Evolutionary conservation across 2,797 vertebrate species (phyloP).

Genomic region (Rousettus madagascariensis): DNA sequence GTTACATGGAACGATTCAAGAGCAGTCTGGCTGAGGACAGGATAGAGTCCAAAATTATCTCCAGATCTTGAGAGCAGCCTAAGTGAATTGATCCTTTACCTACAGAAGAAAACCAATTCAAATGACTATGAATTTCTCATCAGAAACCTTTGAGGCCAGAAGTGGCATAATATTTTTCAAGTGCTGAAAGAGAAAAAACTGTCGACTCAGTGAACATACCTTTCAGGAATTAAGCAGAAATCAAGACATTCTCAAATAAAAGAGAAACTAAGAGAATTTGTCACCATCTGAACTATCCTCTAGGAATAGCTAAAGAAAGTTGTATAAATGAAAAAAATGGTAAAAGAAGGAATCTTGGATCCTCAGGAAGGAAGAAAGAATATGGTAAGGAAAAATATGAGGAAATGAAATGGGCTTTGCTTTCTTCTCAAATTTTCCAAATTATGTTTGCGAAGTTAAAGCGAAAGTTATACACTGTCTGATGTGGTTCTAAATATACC

Average conservation of each 20-base stretch:
- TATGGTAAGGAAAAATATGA: neutral
- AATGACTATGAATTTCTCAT: neutral
- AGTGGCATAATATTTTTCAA: neutral
- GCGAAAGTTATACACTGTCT: neutral
- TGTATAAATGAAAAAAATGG: neutral
- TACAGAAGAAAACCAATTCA: neutral
- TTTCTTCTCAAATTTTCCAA: neutral
- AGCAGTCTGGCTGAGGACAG: neutral
- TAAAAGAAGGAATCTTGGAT: neutral
- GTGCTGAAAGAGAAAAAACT: neutral
- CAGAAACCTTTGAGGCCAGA: neutral
- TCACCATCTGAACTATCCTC: neutral
- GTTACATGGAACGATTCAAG: neutral
- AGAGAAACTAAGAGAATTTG: neutral
- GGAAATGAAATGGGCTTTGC: neutral
- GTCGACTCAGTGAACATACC: neutral
- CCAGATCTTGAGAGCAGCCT: neutral
- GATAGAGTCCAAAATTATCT: neutral
- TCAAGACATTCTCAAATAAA: neutral
- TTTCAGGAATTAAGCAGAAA: neutral
- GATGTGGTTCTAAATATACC: neutral
- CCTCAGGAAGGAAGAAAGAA: neutral
- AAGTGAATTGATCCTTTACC: neutral
- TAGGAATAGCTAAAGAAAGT: neutral
- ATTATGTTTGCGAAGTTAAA: neutral